phyloP scores from a whole-genome alignment of 2,113 vertebrate genomes.

The Odontesthes bonariensis region DNA sequence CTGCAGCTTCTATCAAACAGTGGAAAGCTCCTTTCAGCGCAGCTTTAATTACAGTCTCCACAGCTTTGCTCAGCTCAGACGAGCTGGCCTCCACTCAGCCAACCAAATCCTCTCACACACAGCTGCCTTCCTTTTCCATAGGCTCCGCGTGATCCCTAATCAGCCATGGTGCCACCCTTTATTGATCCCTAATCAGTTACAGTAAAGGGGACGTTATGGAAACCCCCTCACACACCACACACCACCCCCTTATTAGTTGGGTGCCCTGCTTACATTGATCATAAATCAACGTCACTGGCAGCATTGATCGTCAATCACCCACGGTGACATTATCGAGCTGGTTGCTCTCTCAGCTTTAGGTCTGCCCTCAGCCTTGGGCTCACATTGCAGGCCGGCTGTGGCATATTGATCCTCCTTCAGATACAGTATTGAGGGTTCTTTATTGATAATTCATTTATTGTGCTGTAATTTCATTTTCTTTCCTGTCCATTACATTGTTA shows the following conservation, averaged over 20 bases:
- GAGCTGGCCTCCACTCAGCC: constrained; percentile 52
- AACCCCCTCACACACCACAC: constrained; percentile 9
- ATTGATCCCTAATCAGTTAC: constrained; percentile 76
- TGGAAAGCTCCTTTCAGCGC: constrained; percentile 77
- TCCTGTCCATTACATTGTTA: constrained; percentile 74
- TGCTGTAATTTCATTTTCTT: constrained; percentile 82
- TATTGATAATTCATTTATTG: constrained; percentile 82
- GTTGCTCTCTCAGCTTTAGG: constrained; percentile 46
- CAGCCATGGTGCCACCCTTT: constrained; percentile 65
- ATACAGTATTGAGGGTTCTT: constrained; percentile 75
- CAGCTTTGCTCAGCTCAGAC: constrained; percentile 61
- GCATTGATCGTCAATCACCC: constrained; percentile 80
- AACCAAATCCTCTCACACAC: constrained; percentile 60
- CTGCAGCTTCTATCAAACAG: constrained; percentile 72
- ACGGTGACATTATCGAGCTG: constrained; percentile 70
- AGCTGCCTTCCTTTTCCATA: constrained; percentile 52
- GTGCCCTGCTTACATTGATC: constrained; percentile 70
- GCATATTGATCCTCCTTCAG: constrained; percentile 70
- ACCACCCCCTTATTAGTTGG: constrained; percentile 65
- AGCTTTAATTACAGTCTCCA: constrained; percentile 72
- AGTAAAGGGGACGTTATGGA: constrained; percentile 66
- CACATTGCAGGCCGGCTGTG: constrained; percentile 53
- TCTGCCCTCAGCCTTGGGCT: constrained; percentile 51
- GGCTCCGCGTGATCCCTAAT: constrained; percentile 65
- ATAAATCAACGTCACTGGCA: constrained; percentile 76